phyloP scores from a whole-genome alignment of 2,113 vertebrate species.

The Sialia sialis region DNA sequence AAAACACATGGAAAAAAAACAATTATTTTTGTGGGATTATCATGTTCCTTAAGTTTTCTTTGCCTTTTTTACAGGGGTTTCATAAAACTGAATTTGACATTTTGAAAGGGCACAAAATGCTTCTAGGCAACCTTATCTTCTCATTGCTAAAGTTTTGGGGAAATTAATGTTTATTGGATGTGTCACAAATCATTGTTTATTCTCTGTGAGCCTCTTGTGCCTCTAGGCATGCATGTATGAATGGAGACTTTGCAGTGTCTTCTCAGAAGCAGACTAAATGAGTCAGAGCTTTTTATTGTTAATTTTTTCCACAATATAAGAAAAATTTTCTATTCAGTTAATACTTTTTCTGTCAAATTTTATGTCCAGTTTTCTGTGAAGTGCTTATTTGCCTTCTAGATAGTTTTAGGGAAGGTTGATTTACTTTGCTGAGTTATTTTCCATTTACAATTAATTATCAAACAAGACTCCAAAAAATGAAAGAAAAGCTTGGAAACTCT shows the following conservation, averaged over 20 bases:
- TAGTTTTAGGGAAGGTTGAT: background rate
- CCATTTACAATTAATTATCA: background rate
- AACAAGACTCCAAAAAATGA: background rate
- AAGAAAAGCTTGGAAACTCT: background rate
- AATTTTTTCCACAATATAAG: background rate
- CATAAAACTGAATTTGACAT: background rate
- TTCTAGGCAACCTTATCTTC: background rate
- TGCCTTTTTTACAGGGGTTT: background rate
- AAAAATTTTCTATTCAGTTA: background rate
- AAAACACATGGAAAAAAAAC: fast-evolving
- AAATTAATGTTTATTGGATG: background rate
- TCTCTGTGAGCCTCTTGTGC: background rate
- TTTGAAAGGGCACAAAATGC: conserved; percentile 1
- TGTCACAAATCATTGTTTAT: background rate
- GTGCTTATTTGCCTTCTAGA: background rate
- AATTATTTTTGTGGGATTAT: background rate
- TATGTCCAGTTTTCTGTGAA: background rate
- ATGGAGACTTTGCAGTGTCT: background rate
- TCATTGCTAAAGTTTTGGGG: background rate
- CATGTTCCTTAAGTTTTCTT: background rate
- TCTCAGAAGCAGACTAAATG: background rate
- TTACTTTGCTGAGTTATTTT: background rate
- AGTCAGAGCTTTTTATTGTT: background rate
- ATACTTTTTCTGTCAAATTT: background rate
- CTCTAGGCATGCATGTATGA: background rate